phyloP scores from a whole-genome alignment of 64 coral and sea anemone species.

The Porites lutea region DNA sequence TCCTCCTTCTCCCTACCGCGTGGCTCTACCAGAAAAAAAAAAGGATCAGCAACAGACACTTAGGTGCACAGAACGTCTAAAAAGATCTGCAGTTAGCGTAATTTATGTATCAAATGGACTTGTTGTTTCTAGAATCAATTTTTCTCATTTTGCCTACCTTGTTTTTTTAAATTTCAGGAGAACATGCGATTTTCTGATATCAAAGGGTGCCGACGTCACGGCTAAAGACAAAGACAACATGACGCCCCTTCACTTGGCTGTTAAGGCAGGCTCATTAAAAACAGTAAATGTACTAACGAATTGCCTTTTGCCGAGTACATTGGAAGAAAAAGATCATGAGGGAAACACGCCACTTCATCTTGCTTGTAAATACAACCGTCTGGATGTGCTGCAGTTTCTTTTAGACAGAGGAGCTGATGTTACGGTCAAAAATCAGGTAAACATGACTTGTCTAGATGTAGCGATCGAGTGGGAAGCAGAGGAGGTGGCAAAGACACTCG shows the following conservation, averaged over 20 bases:
- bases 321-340: slow-evolving; percentile 10
- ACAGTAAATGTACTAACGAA: slow-evolving; percentile 21
- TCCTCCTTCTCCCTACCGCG: no score
- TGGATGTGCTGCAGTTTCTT: slow-evolving; percentile 3
- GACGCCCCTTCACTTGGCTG: slow-evolving; percentile 52
- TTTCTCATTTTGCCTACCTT: no score
- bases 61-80: no score
- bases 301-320: neutral
- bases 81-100: no score
- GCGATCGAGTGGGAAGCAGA: slow-evolving; percentile 81
- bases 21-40: no score
- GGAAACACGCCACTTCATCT: slow-evolving; percentile 58
- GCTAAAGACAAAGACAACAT: neutral
- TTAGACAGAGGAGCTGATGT: slow-evolving; percentile 56
- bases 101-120: no score
- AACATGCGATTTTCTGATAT: slow-evolving; percentile 30
- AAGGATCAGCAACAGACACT: no score
- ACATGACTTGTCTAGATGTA: slow-evolving; percentile 74
- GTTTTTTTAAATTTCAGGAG: neutral
- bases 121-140: no score
- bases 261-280: slow-evolving; percentile 22
- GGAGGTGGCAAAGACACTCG: slow-evolving; percentile 66
- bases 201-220: neutral
- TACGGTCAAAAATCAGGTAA: slow-evolving; percentile 25
- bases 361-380: slow-evolving; percentile 31